A percentile compares a stretch with the other conserved stretches of the same genome.
Conservation (phyloP, 2,113 vertebrate species). For the Sceloporus undulatus region DNA sequence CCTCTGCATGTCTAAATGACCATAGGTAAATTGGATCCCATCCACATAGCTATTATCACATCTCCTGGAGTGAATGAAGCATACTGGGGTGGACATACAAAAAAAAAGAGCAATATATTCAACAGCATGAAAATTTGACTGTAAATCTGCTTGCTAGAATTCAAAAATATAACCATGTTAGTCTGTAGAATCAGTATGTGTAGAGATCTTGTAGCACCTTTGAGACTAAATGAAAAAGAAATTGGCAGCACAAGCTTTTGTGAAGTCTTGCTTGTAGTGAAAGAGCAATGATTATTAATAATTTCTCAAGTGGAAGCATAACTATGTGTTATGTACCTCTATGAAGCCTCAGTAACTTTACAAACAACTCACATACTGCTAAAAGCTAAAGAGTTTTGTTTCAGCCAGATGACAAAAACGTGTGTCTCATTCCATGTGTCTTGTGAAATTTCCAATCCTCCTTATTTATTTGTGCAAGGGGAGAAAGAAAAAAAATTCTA, state of each 20-base stretch:
- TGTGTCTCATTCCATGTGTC: slow-evolving; percentile 4
- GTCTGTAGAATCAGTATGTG: too few relatives aligned
- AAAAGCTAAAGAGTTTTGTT: not conserved
- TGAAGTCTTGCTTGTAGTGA: not conserved
- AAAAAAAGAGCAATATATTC: not conserved
- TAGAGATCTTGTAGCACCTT: too few relatives aligned
- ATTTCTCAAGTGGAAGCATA: not conserved
- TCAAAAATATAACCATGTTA: too few relatives aligned
- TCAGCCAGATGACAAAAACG: slow-evolving; percentile 8
- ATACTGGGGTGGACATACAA: not conserved
- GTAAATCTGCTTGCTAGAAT: not conserved
- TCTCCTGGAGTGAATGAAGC: not conserved
- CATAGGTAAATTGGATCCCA: not conserved
- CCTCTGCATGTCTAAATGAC: not conserved
- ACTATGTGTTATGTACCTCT: not conserved
- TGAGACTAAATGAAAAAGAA: too few relatives aligned
- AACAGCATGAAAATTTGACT: not conserved
- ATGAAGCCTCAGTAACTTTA: not conserved
- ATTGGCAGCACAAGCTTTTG: too few relatives aligned
- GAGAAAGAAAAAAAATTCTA: not conserved
- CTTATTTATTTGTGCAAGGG: not conserved
- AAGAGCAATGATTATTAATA: not conserved
- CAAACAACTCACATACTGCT: not conserved
- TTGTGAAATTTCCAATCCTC: slow-evolving; percentile 8
- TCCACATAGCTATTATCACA: not conserved